phyloP scores from a whole-genome alignment of 2,797 vertebrate species.

The Epinephelus awoara region DNA sequence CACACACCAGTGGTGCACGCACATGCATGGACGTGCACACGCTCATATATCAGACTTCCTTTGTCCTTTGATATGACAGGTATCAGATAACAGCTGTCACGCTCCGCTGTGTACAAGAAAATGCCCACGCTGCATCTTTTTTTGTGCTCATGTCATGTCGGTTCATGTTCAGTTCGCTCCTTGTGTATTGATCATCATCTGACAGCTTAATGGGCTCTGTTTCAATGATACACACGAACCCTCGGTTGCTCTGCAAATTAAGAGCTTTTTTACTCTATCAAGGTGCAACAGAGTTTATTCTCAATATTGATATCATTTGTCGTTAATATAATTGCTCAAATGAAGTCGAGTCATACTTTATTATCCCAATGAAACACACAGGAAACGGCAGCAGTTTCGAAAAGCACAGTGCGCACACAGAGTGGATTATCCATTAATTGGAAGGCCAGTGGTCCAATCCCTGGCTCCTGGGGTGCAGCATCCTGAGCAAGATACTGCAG shows the following conservation, averaged over 20 bases:
- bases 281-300: slow-evolving; percentile 28
- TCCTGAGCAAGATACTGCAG: no score
- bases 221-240: slow-evolving; percentile 39
- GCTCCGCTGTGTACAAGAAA: slow-evolving; percentile 54
- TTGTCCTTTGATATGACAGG: slow-evolving; percentile 77
- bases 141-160: slow-evolving; percentile 56
- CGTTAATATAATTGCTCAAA: slow-evolving; percentile 17
- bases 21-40: slow-evolving; percentile 38
- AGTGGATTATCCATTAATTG: no score
- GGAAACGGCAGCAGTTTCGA: background rate
- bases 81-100: slow-evolving; percentile 77
- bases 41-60: slow-evolving; percentile 63
- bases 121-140: slow-evolving; percentile 55
- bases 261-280: slow-evolving; percentile 26
- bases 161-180: slow-evolving; percentile 54
- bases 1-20: slow-evolving; percentile 8
- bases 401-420: no score
- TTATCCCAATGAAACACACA: background rate
- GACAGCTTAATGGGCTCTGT: slow-evolving; percentile 65
- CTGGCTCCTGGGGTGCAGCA: no score
- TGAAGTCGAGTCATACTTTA: background rate
- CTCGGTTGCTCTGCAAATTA: slow-evolving; percentile 33
- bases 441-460: no score
- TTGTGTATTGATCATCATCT: slow-evolving; percentile 63
- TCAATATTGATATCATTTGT: slow-evolving; percentile 24